Conservation (phyloP, 2,113 vertebrate species). For the Toxotes chatareus region DNA sequence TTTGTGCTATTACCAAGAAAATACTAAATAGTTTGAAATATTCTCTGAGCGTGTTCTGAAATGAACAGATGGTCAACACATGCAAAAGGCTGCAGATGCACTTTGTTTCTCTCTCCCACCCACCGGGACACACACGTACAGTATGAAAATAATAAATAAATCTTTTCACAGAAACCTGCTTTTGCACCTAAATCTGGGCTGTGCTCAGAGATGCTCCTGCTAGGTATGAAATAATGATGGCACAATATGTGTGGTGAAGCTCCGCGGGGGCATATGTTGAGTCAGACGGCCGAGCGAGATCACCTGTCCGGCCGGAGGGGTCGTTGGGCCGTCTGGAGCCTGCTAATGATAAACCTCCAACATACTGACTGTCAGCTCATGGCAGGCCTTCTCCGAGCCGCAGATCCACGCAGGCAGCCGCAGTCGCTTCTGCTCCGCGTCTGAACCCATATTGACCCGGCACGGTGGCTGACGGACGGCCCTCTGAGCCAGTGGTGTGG, state of each 20-base stretch:
- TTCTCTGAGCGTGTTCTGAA: background rate
- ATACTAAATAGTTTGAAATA: background rate
- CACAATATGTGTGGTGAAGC: constrained; percentile 69
- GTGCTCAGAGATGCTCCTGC: constrained; percentile 54
- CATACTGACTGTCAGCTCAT: constrained; percentile 73
- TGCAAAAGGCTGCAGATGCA: constrained; percentile 9
- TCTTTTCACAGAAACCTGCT: constrained; percentile 32
- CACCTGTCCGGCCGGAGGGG: constrained; percentile 76
- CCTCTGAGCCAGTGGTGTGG: constrained; percentile 65
- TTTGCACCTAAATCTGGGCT: constrained; percentile 56
- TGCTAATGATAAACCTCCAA: constrained; percentile 77
- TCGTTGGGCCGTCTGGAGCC: constrained; percentile 67
- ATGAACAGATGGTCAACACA: constrained; percentile 33
- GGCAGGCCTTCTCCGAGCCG: constrained; percentile 55
- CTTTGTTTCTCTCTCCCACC: constrained; percentile 27
- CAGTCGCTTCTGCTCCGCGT: constrained; percentile 38
- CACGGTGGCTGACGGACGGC: constrained; percentile 50
- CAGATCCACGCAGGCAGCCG: constrained; percentile 63
- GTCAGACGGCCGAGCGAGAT: constrained; percentile 64
- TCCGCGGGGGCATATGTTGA: constrained; percentile 74
- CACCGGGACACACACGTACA: constrained; percentile 1
- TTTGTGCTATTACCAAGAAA: background rate
- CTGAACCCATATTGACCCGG: constrained; percentile 59
- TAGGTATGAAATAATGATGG: constrained; percentile 78
- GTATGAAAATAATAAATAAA: background rate